Conservation (phyloP, 2,797 vertebrate genomes). For the Centropyge bicolor region DNA sequence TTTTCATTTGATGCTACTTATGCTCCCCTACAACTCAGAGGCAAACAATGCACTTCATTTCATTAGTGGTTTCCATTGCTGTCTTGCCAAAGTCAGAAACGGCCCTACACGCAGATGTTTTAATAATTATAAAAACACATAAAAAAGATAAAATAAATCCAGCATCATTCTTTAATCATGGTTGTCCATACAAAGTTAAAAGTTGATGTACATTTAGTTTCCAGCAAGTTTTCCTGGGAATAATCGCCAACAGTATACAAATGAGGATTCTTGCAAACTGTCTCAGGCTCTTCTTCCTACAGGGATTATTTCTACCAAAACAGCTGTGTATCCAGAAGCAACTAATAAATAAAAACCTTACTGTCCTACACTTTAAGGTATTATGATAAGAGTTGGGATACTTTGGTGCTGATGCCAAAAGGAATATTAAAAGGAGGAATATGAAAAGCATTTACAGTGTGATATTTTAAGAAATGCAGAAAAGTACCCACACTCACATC, state of each 20-base stretch:
- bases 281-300: not conserved
- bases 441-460: not conserved
- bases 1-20: not conserved
- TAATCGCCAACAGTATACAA: not conserved
- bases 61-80: not conserved
- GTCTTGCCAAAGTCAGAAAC: not conserved
- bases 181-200: too few species aligned
- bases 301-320: not conserved
- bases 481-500: conserved; percentile 12
- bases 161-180: too few species aligned
- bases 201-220: too few species aligned
- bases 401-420: not conserved
- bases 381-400: not conserved
- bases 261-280: not conserved
- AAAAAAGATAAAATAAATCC: not conserved
- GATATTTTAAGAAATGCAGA: not conserved
- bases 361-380: not conserved
- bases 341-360: not conserved
- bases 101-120: not conserved
- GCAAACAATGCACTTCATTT: not conserved
- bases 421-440: too few species aligned
- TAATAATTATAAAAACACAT: not conserved
- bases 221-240: not conserved
- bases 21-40: not conserved
- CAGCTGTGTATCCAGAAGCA: too few species aligned